Evolutionary conservation across 2,797 vertebrate species (phyloP).

Genomic region (Channallabes apus): DNA sequence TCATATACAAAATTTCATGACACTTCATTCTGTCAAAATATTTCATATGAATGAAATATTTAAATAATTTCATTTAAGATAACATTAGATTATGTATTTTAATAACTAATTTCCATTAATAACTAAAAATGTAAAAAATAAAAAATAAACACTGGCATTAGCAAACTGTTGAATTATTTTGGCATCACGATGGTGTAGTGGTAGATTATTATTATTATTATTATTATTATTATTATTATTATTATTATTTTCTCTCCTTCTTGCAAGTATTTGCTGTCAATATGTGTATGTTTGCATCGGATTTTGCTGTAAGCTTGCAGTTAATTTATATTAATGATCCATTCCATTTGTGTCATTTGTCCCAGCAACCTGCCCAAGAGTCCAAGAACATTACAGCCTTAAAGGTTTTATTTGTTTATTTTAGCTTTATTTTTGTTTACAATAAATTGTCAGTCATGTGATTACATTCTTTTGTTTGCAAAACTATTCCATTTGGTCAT

Average conservation of each 20-base stretch:
- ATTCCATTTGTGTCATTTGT: background rate
- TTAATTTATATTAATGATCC: background rate
- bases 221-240: background rate
- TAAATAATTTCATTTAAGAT: too few species aligned
- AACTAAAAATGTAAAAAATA: too few species aligned
- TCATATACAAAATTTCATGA: too few species aligned
- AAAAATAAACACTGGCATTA: too few species aligned
- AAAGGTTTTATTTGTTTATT: background rate
- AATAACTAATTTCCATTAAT: too few species aligned
- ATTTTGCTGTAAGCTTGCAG: background rate
- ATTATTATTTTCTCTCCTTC: background rate
- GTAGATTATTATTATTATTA: background rate
- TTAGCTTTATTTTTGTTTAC: background rate
- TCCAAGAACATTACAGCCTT: conserved; percentile 3
- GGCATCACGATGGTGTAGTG: too few species aligned
- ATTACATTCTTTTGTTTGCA: background rate
- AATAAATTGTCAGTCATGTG: background rate
- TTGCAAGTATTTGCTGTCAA: background rate
- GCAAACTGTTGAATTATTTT: too few species aligned
- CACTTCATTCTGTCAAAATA: too few species aligned
- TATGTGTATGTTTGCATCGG: background rate
- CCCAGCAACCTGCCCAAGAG: background rate
- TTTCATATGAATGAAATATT: too few species aligned
- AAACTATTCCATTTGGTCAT: background rate
- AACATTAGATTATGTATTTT: too few species aligned